Conservation (phyloP, 2,888 invertebrate genomes). For the Stenichneumon culpator region DNA sequence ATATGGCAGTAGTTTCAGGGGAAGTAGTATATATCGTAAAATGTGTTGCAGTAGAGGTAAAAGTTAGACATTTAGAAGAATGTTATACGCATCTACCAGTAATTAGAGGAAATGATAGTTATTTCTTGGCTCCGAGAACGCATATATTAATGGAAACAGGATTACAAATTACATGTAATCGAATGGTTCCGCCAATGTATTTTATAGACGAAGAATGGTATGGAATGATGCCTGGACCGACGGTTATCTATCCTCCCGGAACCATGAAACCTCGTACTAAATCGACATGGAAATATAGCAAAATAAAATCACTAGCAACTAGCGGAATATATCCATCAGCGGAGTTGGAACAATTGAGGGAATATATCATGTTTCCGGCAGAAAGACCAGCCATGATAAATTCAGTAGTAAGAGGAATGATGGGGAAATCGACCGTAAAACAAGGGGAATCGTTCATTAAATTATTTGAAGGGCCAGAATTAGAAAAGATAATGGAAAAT, state of each 20-base stretch:
- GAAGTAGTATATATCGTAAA: constrained; percentile 73
- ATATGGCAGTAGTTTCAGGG: constrained; percentile 71
- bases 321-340: neutral
- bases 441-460: constrained; percentile 1
- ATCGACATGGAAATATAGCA: neutral
- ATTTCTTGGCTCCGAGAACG: constrained; percentile 25
- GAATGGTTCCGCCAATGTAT: constrained; percentile 12
- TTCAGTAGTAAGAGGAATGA: neutral
- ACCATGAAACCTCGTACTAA: neutral
- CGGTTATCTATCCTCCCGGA: neutral
- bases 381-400: neutral
- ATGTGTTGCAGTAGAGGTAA: constrained; percentile 69
- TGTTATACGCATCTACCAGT: constrained; percentile 73
- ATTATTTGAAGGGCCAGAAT: constrained; percentile 31
- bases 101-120: neutral
- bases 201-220: constrained; percentile 13
- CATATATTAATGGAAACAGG: constrained; percentile 16
- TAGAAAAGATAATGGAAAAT: constrained; percentile 23
- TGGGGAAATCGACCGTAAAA: neutral
- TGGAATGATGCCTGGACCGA: neutral
- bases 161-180: constrained; percentile 15
- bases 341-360: neutral
- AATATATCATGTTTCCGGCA: neutral
- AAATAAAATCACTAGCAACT: neutral
- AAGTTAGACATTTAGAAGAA: constrained; percentile 55